Evolutionary conservation across 2,888 invertebrate species (phyloP), one percentile per base, ranked within the genome.

Genomic region (Perizoma affinitatum): DNA sequence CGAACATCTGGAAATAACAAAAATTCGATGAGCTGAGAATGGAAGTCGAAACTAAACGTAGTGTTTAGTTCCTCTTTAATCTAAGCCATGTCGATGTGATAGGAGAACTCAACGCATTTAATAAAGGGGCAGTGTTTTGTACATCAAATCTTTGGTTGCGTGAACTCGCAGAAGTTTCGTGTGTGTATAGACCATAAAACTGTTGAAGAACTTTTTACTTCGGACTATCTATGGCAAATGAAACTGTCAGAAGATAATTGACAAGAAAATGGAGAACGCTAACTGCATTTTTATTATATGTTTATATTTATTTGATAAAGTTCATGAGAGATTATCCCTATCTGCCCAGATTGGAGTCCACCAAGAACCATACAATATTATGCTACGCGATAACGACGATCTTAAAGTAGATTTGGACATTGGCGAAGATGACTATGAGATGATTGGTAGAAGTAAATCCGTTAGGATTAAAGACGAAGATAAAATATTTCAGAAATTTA

Each of bases 1-100:
- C 93, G 71, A 95, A 96, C 83, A 95, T 95, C 96, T 96, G 92
- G 93, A 84, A 86, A 54, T 41, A 50, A 48, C 4, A 10, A 48
- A 11, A n/a, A 35, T 35, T 47, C 6, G 7, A 7, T 49, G 10
- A 42, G 42, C 6, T 10, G 9, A 8, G 40, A 40, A 40, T 40
- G 40, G 40, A 7, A 40, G 3, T 22, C 22, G 22, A 22, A 22
- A 3, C 22, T 22, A 22, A 22, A 22, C 22, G 22, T 22, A 22
- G n/a, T n/a, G n/a, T n/a, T n/a, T n/a, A n/a, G 22, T 22, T 22
- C 22, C 22, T 22, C 22, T 22, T 2, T 22, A 22, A 22, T 3
- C 22, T 22, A 40, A 40, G 7, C 9, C 40, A 40, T 40, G 40
- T 22, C 22, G 22, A 22, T 22, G 22, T 22, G 22, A 22, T 22